phyloP scores from a whole-genome alignment of 2,888 invertebrate species.

The Scrobipalpa costella region DNA sequence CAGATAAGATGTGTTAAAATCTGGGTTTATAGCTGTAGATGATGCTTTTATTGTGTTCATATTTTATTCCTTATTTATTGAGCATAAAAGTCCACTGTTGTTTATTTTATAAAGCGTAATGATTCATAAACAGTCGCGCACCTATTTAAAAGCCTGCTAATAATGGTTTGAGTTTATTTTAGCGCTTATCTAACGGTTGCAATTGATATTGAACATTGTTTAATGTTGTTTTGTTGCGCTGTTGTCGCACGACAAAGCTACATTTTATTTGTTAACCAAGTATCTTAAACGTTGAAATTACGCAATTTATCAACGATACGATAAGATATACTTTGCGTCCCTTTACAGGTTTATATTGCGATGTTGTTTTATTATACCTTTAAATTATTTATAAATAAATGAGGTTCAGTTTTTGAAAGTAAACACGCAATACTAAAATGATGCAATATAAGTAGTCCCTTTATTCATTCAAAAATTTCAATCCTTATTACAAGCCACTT shows the following conservation, averaged over 20 bases:
- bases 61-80: conserved; percentile 38
- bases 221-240: conserved; percentile 39
- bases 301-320: conserved; percentile 65
- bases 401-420: conserved; percentile 14
- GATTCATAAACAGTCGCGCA: conserved; percentile 69
- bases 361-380: conserved; percentile 24
- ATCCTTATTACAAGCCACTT: background rate
- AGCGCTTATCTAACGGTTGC: conserved; percentile 69
- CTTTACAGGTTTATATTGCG: conserved; percentile 43
- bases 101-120: conserved; percentile 57
- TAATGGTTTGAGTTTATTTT: conserved; percentile 75
- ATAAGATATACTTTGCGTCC: conserved; percentile 53
- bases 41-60: conserved; percentile 36
- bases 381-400: conserved; percentile 21
- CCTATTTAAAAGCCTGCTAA: conserved; percentile 64
- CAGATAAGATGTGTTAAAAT: conserved; percentile 31
- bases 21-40: conserved; percentile 26
- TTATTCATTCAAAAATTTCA: background rate
- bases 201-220: conserved; percentile 70
- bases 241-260: conserved; percentile 76
- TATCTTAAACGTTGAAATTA: conserved; percentile 71
- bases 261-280: conserved; percentile 62
- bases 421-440: background rate
- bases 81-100: conserved; percentile 35
- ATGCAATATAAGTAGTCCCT: background rate